A percentile compares a stretch with the other conserved stretches of the same genome.
phyloP scores from a whole-genome alignment of 2,113 vertebrate genomes.

The Ellobius talpinus region DNA sequence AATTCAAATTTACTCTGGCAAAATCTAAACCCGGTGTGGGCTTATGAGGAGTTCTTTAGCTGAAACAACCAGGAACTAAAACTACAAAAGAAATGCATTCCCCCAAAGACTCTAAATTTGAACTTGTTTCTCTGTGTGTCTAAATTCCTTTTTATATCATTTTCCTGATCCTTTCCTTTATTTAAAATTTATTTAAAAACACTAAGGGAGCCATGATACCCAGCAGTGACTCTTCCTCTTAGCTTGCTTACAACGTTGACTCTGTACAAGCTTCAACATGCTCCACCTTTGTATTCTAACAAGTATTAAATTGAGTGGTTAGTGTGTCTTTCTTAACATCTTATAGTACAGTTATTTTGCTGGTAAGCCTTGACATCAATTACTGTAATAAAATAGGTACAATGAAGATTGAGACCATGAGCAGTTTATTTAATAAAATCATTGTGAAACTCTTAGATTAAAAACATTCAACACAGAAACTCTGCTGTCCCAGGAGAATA shows the following conservation, averaged over 20 bases:
- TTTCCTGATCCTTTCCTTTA: neutral
- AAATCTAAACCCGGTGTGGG: neutral
- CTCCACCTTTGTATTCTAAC: neutral
- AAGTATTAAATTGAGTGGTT: neutral
- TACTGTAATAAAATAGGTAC: neutral
- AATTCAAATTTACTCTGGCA: neutral
- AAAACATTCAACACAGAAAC: neutral
- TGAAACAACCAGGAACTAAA: neutral
- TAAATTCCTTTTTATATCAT: neutral
- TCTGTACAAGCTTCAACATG: too few relatives aligned
- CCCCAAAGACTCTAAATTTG: neutral
- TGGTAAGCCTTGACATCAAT: neutral
- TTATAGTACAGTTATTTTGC: neutral
- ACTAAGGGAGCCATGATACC: neutral
- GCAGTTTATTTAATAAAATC: neutral
- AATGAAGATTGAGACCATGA: neutral
- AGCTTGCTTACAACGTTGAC: neutral
- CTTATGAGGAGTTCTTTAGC: neutral
- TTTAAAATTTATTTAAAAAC: neutral
- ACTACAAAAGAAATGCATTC: neutral
- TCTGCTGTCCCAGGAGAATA: neutral
- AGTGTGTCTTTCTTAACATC: neutral
- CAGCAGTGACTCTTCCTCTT: neutral
- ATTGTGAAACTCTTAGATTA: neutral
- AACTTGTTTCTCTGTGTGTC: neutral